Percentiles rank a stretch among this genome's conserved stretches.
Evolutionary conservation across 2,888 invertebrate species (phyloP).

Genomic region (Stenodema calcarata): DNA sequence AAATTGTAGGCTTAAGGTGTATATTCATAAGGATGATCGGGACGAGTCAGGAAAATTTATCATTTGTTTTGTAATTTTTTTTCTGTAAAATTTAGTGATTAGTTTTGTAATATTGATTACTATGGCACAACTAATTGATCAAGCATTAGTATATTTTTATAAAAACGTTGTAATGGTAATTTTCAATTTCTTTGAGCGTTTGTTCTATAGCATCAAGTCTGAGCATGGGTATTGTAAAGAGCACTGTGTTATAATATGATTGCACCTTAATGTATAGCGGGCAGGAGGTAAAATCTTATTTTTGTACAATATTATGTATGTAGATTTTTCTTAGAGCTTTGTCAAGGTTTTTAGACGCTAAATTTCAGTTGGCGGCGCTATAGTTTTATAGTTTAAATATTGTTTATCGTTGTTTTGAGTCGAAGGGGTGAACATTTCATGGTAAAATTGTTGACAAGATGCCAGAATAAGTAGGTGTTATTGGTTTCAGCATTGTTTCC

Average conservation of each 20-base stretch:
- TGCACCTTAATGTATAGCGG: conserved; percentile 35
- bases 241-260: conserved; percentile 35
- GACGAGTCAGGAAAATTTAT: not conserved
- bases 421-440: not conserved
- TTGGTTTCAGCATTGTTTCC: not conserved
- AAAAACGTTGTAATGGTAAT: not conserved
- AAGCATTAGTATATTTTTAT: conserved; percentile 38
- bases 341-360: not conserved
- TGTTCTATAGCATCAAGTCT: conserved; percentile 28
- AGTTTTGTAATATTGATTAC: not conserved
- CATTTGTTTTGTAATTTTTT: not conserved
- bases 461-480: not conserved
- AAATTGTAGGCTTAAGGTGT: conserved; percentile 22
- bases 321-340: conserved; percentile 29
- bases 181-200: conserved; percentile 15
- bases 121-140: not conserved
- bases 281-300: conserved; percentile 30
- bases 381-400: conserved; percentile 21
- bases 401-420: conserved; percentile 13
- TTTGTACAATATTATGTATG: conserved; percentile 45
- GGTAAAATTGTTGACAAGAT: conserved; percentile 9
- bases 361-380: conserved; percentile 8
- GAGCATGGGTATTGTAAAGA: conserved; percentile 20
- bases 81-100: not conserved
- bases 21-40: not conserved